Conservation (phyloP, 2,113 vertebrate species). For the Triplophysa tibetana region DNA sequence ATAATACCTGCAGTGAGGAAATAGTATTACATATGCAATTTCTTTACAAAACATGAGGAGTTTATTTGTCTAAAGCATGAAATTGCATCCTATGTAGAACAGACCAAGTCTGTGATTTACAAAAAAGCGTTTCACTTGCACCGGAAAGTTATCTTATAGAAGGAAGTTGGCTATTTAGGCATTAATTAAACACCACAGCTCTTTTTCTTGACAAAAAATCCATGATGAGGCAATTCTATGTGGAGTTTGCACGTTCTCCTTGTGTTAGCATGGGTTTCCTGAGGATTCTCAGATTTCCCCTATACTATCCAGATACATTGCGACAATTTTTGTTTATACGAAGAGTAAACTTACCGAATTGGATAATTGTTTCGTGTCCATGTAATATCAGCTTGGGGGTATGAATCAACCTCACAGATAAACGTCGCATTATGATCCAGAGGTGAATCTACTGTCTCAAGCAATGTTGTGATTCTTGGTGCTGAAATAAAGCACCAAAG, state of each 20-base stretch:
- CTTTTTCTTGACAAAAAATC: too few relatives aligned
- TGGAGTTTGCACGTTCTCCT: too few relatives aligned
- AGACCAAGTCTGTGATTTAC: too few relatives aligned
- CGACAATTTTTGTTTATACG: not conserved
- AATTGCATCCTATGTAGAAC: too few relatives aligned
- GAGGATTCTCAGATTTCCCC: too few relatives aligned
- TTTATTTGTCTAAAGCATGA: not conserved
- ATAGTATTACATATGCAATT: not conserved
- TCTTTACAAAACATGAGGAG: not conserved
- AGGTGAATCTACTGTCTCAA: conserved; percentile 89
- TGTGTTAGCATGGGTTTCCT: too few relatives aligned
- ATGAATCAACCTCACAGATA: conserved; percentile 91
- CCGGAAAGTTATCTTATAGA: too few relatives aligned
- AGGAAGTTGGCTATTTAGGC: too few relatives aligned
- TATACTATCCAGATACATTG: not conserved
- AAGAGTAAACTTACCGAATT: conserved; percentile 78
- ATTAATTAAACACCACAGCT: too few relatives aligned
- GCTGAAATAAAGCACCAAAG: conserved; percentile 64
- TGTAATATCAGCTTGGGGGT: conserved; percentile 84
- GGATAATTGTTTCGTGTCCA: conserved; percentile 96
- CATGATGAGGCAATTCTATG: too few relatives aligned
- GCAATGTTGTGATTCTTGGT: conserved; percentile 85
- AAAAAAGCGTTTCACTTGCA: too few relatives aligned
- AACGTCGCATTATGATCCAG: conserved; percentile 93
- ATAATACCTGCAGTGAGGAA: conserved; percentile 78